Evolutionary conservation across 2,113 vertebrate species (phyloP), one percentile per base, ranked within the genome.

Genomic region (Equus przewalskii): DNA sequence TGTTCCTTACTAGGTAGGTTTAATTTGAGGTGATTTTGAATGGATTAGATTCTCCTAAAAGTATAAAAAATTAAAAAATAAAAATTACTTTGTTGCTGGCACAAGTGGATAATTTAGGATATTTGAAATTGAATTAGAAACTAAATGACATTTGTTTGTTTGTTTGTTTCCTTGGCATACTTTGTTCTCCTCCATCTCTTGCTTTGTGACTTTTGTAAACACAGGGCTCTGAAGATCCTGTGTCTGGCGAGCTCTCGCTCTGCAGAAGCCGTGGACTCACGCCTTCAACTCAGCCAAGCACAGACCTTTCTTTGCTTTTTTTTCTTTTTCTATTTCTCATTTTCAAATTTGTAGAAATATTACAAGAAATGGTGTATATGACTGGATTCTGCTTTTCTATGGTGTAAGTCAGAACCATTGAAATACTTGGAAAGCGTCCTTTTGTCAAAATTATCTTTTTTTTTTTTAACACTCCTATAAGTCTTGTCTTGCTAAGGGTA

Each of bases 111-210:
- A 33, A 82, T 96, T 94, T 92, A 85, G 79, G 41, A 15, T 41
- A 56, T 73, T 78, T 92, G 70, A 85, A 89, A 51, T 58, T 76
- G 18, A 94, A 90, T 85, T 81, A 19, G 64, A 84, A 41, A n/a
- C 78, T 41, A 92, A 87, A 70, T 54, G 13, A 7, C 28, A 0
- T 70, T 46, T 46, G 12, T n/a, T 62, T 62, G 15, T 69, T 64
- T 13, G 41, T 30, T 36, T 46, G 12, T 28, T 64, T 33, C 19
- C 28, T 67, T 6, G 9, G 33, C 49, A 12, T 28, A 30, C 46
- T 46, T 84, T 72, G 41, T 30, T 65, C 75, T 49, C 54, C 24
- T 36, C 54, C 22, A 13, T 54, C 62, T 94, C 58, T 65, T 60
- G 6, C 49, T 92, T 36, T 58, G 54, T 88, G 78, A 51, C 85